A percentile compares a stretch with the other conserved stretches of the same genome.
Conservation (phyloP, 2,888 invertebrate genomes). For the Aethes cnicana region DNA sequence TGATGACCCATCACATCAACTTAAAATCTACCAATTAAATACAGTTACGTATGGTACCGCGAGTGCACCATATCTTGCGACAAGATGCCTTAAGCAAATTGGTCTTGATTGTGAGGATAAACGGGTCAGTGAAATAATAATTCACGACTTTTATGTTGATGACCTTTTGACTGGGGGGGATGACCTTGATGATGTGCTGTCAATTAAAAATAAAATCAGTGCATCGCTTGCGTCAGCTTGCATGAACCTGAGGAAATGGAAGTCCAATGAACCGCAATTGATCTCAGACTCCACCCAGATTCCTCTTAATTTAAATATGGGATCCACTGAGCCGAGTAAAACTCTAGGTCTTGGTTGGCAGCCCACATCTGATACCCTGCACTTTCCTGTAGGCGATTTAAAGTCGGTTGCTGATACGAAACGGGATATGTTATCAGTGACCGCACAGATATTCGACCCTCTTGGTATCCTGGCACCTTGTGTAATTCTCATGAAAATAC, state of each 20-base stretch:
- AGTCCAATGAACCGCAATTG: not conserved
- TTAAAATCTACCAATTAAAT: not conserved
- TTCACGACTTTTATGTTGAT: not conserved
- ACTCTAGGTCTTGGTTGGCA: not conserved
- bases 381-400: not conserved
- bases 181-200: not conserved
- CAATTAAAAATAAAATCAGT: not conserved
- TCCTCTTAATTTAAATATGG: not conserved
- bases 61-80: too few species aligned
- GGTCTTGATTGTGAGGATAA: not conserved
- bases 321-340: not conserved
- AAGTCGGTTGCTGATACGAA: not conserved
- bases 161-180: not conserved
- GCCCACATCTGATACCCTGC: not conserved
- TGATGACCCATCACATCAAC: not conserved
- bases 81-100: too few species aligned
- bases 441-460: not conserved
- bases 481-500: not conserved
- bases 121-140: not conserved
- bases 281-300: not conserved
- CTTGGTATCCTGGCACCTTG: not conserved
- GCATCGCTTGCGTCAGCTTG: not conserved
- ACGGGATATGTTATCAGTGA: not conserved
- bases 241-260: not conserved
- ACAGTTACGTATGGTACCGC: not conserved